These are phyloP conservation scores for Erebia epiphron DNA, from an alignment of 2,888 invertebrate species.

Conservation along the genomic window DNA sequence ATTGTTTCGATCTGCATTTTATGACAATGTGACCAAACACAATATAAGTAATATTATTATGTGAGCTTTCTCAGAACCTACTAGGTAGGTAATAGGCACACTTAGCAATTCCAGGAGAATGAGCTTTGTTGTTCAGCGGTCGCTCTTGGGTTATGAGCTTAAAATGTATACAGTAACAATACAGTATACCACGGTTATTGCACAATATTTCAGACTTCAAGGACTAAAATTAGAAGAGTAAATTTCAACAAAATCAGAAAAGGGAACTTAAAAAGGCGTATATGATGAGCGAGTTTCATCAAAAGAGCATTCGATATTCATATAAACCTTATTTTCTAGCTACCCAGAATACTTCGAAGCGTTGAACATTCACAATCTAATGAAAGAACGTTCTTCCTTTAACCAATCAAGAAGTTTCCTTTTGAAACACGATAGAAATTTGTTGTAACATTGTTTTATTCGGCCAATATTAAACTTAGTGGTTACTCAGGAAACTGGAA, in stretches of 20 bases:
- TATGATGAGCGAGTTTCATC: not conserved
- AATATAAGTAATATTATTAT: no score
- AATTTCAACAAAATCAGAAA: no score
- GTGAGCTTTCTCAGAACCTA: not conserved
- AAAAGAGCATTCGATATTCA: conserved; percentile 14
- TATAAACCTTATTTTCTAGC: conserved; percentile 4
- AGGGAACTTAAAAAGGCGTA: not conserved
- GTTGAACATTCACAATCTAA: conserved; percentile 15
- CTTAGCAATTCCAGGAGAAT: conserved; percentile 4
- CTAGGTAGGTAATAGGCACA: not conserved
- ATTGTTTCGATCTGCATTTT: no score
- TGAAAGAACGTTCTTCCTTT: conserved; percentile 19
- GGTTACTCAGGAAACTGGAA: conserved; percentile 27
- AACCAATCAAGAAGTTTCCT: conserved; percentile 24
- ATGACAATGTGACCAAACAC: no score
- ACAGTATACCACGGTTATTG: conserved; percentile 1
- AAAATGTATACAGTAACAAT: not conserved
- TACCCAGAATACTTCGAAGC: conserved; percentile 12
- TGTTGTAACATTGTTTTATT: conserved; percentile 26
- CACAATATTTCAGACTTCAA: not conserved
- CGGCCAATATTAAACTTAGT: conserved; percentile 29
- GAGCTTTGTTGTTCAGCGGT: conserved; percentile 4
- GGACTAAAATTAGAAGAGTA: not conserved
- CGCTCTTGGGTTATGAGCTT: not conserved
- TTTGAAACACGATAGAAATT: conserved; percentile 26